These are phyloP conservation scores for Phymorhynchus buccinoides DNA, from an alignment of 1,140 invertebrate species.

Conservation along the genomic window DNA sequence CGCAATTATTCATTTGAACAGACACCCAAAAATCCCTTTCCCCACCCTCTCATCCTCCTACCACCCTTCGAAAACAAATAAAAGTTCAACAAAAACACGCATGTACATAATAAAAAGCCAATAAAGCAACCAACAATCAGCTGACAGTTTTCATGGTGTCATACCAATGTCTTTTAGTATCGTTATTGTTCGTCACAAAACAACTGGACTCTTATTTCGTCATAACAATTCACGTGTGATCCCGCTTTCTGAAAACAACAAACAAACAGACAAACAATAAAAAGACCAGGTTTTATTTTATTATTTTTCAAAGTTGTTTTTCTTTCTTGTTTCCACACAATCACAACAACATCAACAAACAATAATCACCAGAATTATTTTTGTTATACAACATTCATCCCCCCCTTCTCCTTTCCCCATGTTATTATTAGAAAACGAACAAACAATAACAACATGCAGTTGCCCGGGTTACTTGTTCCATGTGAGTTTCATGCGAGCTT, in stretches of 20 bases:
- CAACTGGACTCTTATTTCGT: neutral
- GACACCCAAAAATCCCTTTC: too few relatives aligned
- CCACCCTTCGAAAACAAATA: neutral
- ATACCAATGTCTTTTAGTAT: neutral
- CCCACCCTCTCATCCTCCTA: neutral
- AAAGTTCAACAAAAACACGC: neutral
- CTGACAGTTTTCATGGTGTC: neutral
- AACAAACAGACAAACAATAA: too few relatives aligned
- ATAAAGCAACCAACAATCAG: neutral
- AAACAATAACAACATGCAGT: too few relatives aligned
- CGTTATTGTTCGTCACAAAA: neutral
- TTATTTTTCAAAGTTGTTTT: neutral
- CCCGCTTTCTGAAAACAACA: too few relatives aligned
- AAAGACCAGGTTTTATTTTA: neutral
- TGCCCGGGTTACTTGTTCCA: too few relatives aligned
- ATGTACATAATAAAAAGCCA: neutral
- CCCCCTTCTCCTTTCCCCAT: slow-evolving; percentile 1
- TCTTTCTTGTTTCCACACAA: too few relatives aligned
- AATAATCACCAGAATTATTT: neutral
- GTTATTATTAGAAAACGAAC: too few relatives aligned
- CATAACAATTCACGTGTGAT: too few relatives aligned
- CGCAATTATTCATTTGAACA: neutral
- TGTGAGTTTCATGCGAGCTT: too few relatives aligned
- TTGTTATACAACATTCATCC: neutral
- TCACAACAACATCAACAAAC: neutral